Evolutionary conservation across 2,888 invertebrate genomes (phyloP).

Genomic region (Germaria angustata): DNA sequence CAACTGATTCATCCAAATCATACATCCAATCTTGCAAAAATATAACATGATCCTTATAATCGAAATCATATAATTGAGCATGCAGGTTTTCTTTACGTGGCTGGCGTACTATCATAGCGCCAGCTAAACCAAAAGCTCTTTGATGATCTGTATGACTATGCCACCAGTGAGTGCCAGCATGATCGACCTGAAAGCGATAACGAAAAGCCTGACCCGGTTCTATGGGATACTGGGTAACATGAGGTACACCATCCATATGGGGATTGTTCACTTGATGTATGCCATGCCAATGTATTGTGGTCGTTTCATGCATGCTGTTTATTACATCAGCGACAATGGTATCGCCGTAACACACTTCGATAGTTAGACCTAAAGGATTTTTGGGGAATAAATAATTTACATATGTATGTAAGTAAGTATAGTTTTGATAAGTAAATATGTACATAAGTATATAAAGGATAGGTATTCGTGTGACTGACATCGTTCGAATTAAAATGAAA

Average conservation of each 20-base stretch:
- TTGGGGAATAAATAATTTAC: neutral
- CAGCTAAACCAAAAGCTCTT: conserved; percentile 75
- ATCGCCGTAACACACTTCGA: conserved; percentile 76
- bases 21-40: conserved; percentile 77
- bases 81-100: conserved; percentile 72
- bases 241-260: conserved; percentile 78
- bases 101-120: conserved; percentile 73
- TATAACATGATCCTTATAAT: conserved; percentile 74
- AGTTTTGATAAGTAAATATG: too few species aligned
- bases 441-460: too few species aligned
- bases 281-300: conserved; percentile 78
- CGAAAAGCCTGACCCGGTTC: conserved; percentile 76
- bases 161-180: conserved; percentile 77
- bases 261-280: conserved; percentile 75
- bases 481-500: too few species aligned
- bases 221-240: conserved; percentile 77
- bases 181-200: conserved; percentile 75
- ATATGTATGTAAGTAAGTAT: neutral
- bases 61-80: conserved; percentile 74
- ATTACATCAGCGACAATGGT: conserved; percentile 76
- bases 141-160: conserved; percentile 76
- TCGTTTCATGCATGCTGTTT: conserved; percentile 75
- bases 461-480: too few species aligned
- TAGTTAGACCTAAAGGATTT: conserved; percentile 56
- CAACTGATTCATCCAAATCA: conserved; percentile 71